Evolutionary conservation across 2,113 vertebrate genomes (phyloP).

Genomic region (Baryphthengus martii): DNA sequence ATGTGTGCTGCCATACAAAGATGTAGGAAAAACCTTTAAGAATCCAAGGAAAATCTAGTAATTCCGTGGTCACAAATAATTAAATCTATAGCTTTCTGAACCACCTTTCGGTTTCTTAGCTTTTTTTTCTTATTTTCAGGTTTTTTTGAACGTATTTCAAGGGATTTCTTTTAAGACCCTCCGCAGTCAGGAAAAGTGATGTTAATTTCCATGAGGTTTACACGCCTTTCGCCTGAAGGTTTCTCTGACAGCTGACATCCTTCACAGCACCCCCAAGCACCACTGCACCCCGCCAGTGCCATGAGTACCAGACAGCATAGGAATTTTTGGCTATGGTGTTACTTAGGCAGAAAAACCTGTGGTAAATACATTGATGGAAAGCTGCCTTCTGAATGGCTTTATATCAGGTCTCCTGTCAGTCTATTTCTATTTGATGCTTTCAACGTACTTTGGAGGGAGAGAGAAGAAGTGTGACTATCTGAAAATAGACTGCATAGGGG

Average conservation of each 20-base stretch:
- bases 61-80: not conserved
- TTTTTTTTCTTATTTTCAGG: not conserved
- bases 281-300: fast-evolving
- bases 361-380: not conserved
- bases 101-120: not conserved
- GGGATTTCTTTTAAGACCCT: not conserved
- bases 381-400: not conserved
- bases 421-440: not conserved
- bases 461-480: not conserved
- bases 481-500: not conserved
- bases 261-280: not conserved
- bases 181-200: not conserved
- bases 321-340: not conserved
- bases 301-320: fast-evolving
- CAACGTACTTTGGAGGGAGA: not conserved
- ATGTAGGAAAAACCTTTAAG: not conserved
- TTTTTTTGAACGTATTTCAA: not conserved
- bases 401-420: not conserved
- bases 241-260: not conserved
- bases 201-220: not conserved
- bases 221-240: not conserved
- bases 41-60: not conserved
- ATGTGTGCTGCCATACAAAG: fast-evolving
- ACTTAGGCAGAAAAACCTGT: not conserved
- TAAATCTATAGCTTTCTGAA: not conserved